These are phyloP conservation scores for Wiebesia pumilae DNA, from an alignment of 1,140 invertebrate genomes.

Conservation along the genomic window DNA sequence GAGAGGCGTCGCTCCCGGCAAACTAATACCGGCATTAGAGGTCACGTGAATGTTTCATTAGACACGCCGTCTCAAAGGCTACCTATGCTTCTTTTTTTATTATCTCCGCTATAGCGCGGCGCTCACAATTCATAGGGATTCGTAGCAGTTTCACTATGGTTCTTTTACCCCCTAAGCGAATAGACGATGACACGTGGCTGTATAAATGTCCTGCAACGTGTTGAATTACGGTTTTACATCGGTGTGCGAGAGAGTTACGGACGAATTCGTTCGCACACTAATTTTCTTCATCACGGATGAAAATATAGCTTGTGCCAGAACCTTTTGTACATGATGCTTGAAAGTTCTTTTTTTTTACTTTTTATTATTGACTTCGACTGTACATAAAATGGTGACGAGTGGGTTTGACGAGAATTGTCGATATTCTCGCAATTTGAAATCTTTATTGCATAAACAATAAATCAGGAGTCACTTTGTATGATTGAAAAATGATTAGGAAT, in stretches of 20 bases:
- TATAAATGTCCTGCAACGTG: background rate
- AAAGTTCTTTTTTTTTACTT: too few species aligned
- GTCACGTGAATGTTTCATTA: slow-evolving; percentile 52
- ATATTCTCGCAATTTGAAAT: background rate
- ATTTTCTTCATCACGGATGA: background rate
- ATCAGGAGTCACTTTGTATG: background rate
- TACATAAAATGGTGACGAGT: background rate
- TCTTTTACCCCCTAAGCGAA: background rate
- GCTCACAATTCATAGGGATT: background rate
- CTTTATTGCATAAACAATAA: background rate
- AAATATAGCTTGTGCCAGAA: background rate
- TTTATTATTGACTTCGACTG: too few species aligned
- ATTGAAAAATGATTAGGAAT: background rate
- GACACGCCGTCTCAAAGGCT: slow-evolving; percentile 28
- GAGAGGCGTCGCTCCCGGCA: slow-evolving; percentile 9
- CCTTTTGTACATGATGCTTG: too few species aligned
- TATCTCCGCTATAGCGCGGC: background rate
- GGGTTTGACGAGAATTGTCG: background rate
- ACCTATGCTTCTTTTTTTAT: background rate
- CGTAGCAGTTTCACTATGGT: background rate
- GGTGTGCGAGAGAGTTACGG: background rate
- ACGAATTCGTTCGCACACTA: slow-evolving; percentile 34
- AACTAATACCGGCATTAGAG: slow-evolving; percentile 40
- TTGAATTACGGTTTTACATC: slow-evolving; percentile 39
- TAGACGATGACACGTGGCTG: background rate